These are phyloP conservation scores for Pedetes capensis DNA, from an alignment of 2,113 vertebrate genomes.

Conservation along the genomic window DNA sequence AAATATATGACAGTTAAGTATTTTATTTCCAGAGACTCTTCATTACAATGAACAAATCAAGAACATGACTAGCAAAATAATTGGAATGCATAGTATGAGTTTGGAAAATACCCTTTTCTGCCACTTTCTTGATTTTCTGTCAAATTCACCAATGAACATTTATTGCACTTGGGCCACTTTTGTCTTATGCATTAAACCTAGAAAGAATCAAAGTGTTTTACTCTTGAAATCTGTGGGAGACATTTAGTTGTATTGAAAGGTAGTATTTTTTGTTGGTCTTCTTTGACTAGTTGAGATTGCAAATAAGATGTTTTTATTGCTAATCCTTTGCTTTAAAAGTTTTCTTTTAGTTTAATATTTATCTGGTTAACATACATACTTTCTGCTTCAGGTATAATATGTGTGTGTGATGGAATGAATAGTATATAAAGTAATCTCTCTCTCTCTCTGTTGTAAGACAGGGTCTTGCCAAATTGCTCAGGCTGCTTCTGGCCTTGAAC, in stretches of 20 bases:
- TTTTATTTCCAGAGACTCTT: too few species aligned
- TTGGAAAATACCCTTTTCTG: too few species aligned
- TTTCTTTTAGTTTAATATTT: conserved; percentile 26
- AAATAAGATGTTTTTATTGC: not conserved
- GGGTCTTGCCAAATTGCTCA: too few species aligned
- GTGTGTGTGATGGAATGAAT: not conserved
- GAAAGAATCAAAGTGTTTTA: not conserved
- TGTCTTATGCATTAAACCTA: not conserved
- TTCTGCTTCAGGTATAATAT: not conserved
- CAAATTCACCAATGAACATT: too few species aligned
- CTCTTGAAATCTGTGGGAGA: not conserved
- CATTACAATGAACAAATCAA: too few species aligned
- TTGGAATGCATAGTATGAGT: too few species aligned
- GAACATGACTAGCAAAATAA: too few species aligned
- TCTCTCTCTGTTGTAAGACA: too few species aligned
- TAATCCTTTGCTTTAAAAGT: not conserved
- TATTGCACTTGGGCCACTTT: not conserved
- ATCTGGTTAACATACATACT: not conserved
- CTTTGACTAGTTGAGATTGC: not conserved
- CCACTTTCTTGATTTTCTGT: too few species aligned
- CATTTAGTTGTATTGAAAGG: not conserved
- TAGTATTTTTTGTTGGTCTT: not conserved
- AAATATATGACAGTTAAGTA: too few species aligned
- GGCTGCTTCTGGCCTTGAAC: too few species aligned
- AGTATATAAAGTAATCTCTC: too few species aligned